Evolutionary conservation across 1,140 invertebrate genomes (phyloP).

Genomic region (Stenopsyche tienmushanensis): DNA sequence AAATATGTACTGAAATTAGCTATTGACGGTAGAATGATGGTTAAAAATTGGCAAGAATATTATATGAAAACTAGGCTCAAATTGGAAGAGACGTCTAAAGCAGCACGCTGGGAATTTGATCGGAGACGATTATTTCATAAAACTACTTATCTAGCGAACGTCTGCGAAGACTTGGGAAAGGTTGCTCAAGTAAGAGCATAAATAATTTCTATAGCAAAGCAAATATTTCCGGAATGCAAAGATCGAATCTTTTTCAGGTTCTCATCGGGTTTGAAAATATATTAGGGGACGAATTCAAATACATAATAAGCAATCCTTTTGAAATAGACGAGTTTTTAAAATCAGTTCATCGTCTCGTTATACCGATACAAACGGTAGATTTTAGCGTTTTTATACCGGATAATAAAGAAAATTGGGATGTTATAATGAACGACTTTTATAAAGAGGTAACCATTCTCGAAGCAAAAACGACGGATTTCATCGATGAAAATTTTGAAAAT

Average conservation of each 20-base stretch:
- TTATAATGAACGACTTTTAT: slow-evolving; percentile 73
- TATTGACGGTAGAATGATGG: slow-evolving; percentile 63
- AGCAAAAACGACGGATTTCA: slow-evolving; percentile 78
- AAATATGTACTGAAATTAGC: slow-evolving; percentile 58
- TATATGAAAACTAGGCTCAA: slow-evolving; percentile 73
- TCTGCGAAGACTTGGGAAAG: slow-evolving; percentile 75
- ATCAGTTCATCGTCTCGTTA: slow-evolving; percentile 68
- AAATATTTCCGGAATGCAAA: too few species aligned
- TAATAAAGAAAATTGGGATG: slow-evolving; percentile 81
- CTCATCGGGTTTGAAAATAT: slow-evolving; percentile 87
- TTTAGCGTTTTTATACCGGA: slow-evolving; percentile 79
- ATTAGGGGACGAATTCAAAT: slow-evolving; percentile 82
- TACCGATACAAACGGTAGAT: slow-evolving; percentile 72
- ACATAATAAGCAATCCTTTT: slow-evolving; percentile 79
- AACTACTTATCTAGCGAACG: slow-evolving; percentile 79
- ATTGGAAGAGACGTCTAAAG: slow-evolving; percentile 81
- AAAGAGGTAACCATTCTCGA: slow-evolving; percentile 73
- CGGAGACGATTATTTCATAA: slow-evolving; percentile 74
- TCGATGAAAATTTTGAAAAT: slow-evolving; percentile 81
- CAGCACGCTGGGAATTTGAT: slow-evolving; percentile 88
- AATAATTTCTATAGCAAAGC: too few species aligned
- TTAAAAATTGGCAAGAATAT: slow-evolving; percentile 73
- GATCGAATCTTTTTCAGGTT: slow-evolving; percentile 56
- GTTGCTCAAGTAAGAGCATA: slow-evolving; percentile 62
- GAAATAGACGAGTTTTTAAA: slow-evolving; percentile 81